These are phyloP conservation scores for Sericinus montela DNA, from an alignment of 2,888 invertebrate genomes.

Conservation along the genomic window DNA sequence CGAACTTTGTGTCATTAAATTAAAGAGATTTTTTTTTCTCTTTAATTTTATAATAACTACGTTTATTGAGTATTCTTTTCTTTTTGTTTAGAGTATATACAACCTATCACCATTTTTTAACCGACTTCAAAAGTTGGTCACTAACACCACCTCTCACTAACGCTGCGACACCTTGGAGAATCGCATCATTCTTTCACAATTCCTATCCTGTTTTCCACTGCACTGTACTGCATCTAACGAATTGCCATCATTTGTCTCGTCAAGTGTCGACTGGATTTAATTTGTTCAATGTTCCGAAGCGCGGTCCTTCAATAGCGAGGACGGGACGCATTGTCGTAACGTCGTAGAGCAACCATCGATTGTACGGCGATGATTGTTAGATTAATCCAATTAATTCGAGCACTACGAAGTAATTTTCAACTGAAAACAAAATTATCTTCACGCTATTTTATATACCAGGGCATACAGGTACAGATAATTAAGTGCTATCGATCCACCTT, in stretches of 20 bases:
- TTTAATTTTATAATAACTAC: no score
- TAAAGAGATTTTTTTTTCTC: no score
- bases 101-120: no score
- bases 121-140: not conserved
- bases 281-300: constrained; percentile 14
- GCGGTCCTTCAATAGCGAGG: not conserved
- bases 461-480: no score
- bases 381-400: not conserved
- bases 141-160: not conserved
- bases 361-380: not conserved
- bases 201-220: not conserved
- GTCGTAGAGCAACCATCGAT: not conserved
- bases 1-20: no score
- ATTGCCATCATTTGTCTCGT: constrained; percentile 27
- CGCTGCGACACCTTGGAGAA: not conserved
- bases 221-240: constrained; percentile 21
- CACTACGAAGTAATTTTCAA: no score
- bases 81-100: no score
- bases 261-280: constrained; percentile 24
- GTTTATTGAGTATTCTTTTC: no score
- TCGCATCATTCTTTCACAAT: not conserved
- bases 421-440: no score
- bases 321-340: not conserved
- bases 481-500: no score
- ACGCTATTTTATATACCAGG: no score